Evolutionary conservation across 2,888 invertebrate genomes (phyloP), one percentile per base, ranked within the genome.

Genomic region (Neocrepidodera transversa): DNA sequence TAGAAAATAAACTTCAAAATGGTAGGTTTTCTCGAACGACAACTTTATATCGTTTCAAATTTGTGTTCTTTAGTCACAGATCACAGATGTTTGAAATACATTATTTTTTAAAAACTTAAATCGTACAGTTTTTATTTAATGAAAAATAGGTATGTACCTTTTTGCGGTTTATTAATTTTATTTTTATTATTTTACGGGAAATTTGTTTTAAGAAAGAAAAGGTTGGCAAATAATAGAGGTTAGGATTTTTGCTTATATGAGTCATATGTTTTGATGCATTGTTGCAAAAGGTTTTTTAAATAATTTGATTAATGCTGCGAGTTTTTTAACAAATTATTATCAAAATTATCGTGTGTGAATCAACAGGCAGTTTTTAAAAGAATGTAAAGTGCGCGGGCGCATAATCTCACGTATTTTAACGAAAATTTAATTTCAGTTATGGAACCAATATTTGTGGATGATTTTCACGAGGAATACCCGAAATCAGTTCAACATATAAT

Each of bases 381-480:
- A 58, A 30, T 36, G 42, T 48, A 58, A 49, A 51, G 62, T 58
- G 64, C 56, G 62, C 55, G 62, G 38, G 47, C 45, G 50, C 42
- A 47, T 36, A 55, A 20, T 14, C 18, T 18, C 1, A 20, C 18
- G 20, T 10, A 32, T 8, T 23, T 17, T 26, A 47, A 38, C 40
- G 42, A 47, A 32, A 50, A 52, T 66, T 66, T 72, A 65, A 60
- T 75, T 75, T 74, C 73, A 76, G 75, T 68, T 47, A 69, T 77
- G 76, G 74, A 67, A 56, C 74, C 74, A 40, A 70, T 78, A 65
- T 71, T 76, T 49, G 71, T 71, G 68, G 78, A 79, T 73, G 70
- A 76, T 70, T 69, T 70, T 67, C 63, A 64, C 53, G 68, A 66
- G 38, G 66, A 72, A 28, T 67, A 60, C 16, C 79, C 79, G 26